phyloP scores from a whole-genome alignment of 2,113 vertebrate genomes.

The Agelaius tricolor region DNA sequence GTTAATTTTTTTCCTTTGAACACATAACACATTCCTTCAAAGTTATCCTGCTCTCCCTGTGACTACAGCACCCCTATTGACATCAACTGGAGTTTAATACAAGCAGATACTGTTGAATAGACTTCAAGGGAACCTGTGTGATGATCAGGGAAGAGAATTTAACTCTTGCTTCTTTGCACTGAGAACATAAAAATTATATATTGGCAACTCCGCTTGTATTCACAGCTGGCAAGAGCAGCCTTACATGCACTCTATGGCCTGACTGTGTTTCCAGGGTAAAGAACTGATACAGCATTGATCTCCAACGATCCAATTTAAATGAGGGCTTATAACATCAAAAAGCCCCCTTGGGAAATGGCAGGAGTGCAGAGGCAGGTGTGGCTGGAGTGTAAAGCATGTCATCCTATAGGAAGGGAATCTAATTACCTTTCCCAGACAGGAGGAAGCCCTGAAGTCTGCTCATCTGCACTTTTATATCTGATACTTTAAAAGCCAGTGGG shows the following conservation, averaged over 20 bases:
- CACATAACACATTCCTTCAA: background rate
- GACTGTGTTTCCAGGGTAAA: background rate
- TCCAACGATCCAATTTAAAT: background rate
- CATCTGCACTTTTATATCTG: background rate
- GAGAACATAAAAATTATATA: slow-evolving; percentile 3
- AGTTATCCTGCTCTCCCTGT: background rate
- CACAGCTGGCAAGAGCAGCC: background rate
- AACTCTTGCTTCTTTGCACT: slow-evolving; percentile 34
- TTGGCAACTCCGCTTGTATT: background rate
- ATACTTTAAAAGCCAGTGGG: background rate
- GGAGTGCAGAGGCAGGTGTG: background rate
- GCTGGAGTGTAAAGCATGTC: background rate
- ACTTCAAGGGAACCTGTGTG: slow-evolving; percentile 25
- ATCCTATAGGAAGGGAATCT: background rate
- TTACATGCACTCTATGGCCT: background rate
- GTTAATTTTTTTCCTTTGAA: slow-evolving; percentile 23
- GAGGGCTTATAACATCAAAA: background rate
- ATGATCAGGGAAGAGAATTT: slow-evolving; percentile 26
- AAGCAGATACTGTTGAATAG: slow-evolving; percentile 7
- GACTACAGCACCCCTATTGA: slow-evolving; percentile 32
- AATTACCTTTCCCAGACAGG: background rate
- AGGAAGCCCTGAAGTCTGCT: background rate
- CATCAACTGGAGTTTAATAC: slow-evolving; percentile 7
- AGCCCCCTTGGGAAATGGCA: background rate
- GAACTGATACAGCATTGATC: background rate